These are phyloP conservation scores for Spodoptera picta DNA, from an alignment of 2,888 invertebrate species.

Conservation along the genomic window DNA sequence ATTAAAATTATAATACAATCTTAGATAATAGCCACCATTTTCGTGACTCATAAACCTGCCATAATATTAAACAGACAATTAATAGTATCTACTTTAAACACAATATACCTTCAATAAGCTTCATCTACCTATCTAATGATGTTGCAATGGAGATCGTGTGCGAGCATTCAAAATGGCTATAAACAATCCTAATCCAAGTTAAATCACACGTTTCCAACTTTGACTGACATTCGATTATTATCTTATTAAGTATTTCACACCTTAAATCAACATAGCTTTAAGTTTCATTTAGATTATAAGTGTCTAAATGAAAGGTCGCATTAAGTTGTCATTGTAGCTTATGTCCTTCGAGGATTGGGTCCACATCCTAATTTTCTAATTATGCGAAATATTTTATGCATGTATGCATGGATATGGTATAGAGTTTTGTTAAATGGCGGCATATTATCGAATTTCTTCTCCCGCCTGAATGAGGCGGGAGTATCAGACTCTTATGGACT, in stretches of 20 bases:
- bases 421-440: too few species aligned
- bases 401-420: too few species aligned
- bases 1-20: too few species aligned
- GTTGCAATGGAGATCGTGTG: slow-evolving; percentile 4
- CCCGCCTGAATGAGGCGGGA: too few species aligned
- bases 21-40: too few species aligned
- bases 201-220: slow-evolving; percentile 7
- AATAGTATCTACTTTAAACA: slow-evolving; percentile 1
- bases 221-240: slow-evolving; percentile 39
- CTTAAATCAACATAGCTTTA: slow-evolving; percentile 2
- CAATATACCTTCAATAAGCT: slow-evolving; percentile 8
- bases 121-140: slow-evolving; percentile 10
- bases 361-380: too few species aligned
- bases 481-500: too few species aligned
- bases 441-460: too few species aligned
- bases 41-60: too few species aligned
- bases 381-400: too few species aligned
- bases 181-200: slow-evolving; percentile 6
- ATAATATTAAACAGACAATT: neutral
- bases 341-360: too few species aligned
- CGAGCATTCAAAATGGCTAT: neutral
- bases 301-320: neutral
- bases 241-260: slow-evolving; percentile 15
- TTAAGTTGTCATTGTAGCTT: too few species aligned
- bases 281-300: slow-evolving; percentile 32